These are phyloP conservation scores for Diplosoma virens DNA, from an alignment of 23 tunicate species.

Conservation along the genomic window DNA sequence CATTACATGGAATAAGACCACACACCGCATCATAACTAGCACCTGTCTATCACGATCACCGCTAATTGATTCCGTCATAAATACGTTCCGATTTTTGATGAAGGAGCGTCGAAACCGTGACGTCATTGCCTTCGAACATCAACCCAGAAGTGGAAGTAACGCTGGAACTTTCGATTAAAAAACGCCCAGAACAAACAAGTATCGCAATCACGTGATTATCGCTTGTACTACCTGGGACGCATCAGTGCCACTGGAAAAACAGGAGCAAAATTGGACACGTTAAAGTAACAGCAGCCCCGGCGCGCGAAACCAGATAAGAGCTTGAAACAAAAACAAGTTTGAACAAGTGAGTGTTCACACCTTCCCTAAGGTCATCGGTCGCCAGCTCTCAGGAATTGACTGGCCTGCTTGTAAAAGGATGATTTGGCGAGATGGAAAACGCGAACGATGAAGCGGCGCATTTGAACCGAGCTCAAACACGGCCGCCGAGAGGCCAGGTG, in stretches of 20 bases:
- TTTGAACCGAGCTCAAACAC: too few relatives aligned
- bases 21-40: background rate
- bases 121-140: too few relatives aligned
- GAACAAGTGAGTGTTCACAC: constrained; percentile 8
- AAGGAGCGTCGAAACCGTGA: too few relatives aligned
- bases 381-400: too few relatives aligned
- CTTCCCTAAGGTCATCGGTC: background rate
- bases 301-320: background rate
- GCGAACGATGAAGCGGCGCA: too few relatives aligned
- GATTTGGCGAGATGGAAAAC: too few relatives aligned
- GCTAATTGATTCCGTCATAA: background rate
- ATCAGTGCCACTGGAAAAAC: background rate
- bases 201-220: constrained; percentile 1
- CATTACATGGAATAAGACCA: too few relatives aligned
- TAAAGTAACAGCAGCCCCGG: constrained; percentile 7
- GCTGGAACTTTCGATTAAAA: too few relatives aligned
- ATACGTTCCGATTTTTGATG: too few relatives aligned
- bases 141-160: too few relatives aligned
- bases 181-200: background rate
- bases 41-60: background rate
- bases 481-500: constrained; percentile 16
- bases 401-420: background rate
- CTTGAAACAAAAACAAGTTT: constrained; percentile 14
- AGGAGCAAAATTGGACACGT: background rate
- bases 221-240: constrained; percentile 15